Conservation (phyloP, 1,140 invertebrate genomes). For the Leptopilina clavipes region DNA sequence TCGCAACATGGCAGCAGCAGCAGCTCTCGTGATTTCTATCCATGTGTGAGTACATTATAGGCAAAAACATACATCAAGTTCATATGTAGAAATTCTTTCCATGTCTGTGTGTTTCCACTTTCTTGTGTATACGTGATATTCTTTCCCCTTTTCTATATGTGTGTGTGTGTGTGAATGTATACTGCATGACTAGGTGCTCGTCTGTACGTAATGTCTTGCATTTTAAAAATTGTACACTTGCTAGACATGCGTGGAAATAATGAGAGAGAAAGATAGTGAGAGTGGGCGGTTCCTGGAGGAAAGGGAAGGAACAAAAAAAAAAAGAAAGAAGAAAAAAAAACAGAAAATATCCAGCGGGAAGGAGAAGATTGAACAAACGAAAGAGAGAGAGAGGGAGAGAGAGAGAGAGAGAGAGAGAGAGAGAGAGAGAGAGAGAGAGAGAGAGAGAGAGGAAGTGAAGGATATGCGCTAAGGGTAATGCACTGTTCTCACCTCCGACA, state of each 20-base stretch:
- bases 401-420: background rate
- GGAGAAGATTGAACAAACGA: background rate
- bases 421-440: background rate
- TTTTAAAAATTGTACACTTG: slow-evolving; percentile 20
- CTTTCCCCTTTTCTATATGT: no score
- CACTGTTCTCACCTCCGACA: slow-evolving; percentile 13
- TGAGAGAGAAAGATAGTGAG: background rate
- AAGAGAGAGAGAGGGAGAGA: slow-evolving; percentile 7
- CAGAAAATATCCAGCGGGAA: background rate
- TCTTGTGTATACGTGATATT: background rate
- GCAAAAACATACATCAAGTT: background rate
- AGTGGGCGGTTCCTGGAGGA: slow-evolving; percentile 10
- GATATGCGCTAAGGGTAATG: slow-evolving; percentile 12
- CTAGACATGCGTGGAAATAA: slow-evolving; percentile 19
- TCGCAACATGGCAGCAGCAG: background rate
- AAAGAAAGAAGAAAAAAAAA: no score
- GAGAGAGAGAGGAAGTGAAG: background rate
- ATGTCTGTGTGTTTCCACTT: background rate
- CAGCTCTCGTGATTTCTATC: background rate
- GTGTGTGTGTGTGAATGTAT: background rate
- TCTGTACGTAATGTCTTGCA: slow-evolving; percentile 14
- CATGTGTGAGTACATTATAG: slow-evolving; percentile 5
- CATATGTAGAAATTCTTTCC: no score
- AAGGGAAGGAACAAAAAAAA: background rate
- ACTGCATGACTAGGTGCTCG: background rate